phyloP scores from a whole-genome alignment of 1,140 invertebrate genomes.

The Hylaeus volcanicus region DNA sequence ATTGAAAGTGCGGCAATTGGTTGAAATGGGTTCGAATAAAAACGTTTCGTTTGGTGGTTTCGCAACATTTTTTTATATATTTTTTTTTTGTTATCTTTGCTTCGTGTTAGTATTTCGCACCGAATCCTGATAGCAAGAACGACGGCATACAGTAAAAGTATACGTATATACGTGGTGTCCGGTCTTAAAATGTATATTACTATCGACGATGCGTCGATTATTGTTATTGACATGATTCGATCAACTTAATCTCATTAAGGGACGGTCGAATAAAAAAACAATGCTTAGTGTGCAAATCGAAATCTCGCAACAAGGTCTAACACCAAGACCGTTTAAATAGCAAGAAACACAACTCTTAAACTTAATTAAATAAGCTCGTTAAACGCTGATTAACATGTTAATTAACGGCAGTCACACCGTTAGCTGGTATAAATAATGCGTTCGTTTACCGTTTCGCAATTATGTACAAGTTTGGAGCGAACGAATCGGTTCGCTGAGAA shows the following conservation, averaged over 20 bases:
- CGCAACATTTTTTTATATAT: conserved; percentile 16
- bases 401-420: conserved; percentile 17
- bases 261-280: conserved; percentile 31
- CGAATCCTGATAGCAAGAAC: conserved; percentile 48
- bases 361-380: conserved; percentile 48
- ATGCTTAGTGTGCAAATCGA: conserved; percentile 29
- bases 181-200: not conserved
- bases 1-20: not conserved
- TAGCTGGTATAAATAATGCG: conserved; percentile 25
- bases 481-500: conserved; percentile 5
- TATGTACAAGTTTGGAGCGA: conserved; percentile 44
- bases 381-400: conserved; percentile 29
- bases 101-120: conserved; percentile 54
- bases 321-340: conserved; percentile 17
- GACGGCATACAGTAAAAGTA: conserved; percentile 48
- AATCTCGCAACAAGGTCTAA: conserved; percentile 25
- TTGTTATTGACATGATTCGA: not conserved
- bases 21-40: not conserved
- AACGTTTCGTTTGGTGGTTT: conserved; percentile 17
- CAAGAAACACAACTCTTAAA: conserved; percentile 41
- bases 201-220: not conserved
- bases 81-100: conserved; percentile 30
- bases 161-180: conserved; percentile 19
- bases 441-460: conserved; percentile 11
- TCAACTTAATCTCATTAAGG: conserved; percentile 24